Evolutionary conservation across 2,113 vertebrate species (phyloP).

Genomic region (Mobula birostris): DNA sequence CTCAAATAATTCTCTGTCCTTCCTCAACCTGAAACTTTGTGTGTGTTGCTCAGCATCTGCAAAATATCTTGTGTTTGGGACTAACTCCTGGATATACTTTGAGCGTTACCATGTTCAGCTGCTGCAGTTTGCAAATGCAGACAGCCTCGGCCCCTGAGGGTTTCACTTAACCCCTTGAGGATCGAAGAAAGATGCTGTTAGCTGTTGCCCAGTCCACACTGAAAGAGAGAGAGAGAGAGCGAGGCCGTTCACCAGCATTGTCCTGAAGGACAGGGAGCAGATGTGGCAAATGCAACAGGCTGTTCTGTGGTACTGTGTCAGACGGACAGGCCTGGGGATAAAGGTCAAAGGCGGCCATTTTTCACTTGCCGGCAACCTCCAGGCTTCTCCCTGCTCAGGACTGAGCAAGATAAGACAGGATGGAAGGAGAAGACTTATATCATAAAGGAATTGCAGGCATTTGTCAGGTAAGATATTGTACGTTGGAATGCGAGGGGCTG

Average conservation of each 20-base stretch:
- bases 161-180: neutral
- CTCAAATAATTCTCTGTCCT: no score
- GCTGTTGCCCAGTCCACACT: no score
- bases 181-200: neutral
- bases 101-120: neutral
- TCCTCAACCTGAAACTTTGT: no score
- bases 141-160: neutral
- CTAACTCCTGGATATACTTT: neutral
- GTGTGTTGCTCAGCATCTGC: no score
- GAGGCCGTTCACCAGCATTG: no score
- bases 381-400: neutral
- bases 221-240: no score
- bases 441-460: neutral
- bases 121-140: neutral
- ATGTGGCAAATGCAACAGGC: no score
- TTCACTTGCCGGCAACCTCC: neutral
- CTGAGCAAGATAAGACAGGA: neutral
- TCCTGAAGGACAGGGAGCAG: no score
- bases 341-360: neutral
- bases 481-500: no score
- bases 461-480: neutral
- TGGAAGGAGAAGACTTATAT: neutral
- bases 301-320: neutral
- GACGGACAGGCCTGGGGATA: neutral
- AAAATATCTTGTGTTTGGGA: no score